Conservation (phyloP, 2,888 invertebrate species). For the Entomobrya proxima region DNA sequence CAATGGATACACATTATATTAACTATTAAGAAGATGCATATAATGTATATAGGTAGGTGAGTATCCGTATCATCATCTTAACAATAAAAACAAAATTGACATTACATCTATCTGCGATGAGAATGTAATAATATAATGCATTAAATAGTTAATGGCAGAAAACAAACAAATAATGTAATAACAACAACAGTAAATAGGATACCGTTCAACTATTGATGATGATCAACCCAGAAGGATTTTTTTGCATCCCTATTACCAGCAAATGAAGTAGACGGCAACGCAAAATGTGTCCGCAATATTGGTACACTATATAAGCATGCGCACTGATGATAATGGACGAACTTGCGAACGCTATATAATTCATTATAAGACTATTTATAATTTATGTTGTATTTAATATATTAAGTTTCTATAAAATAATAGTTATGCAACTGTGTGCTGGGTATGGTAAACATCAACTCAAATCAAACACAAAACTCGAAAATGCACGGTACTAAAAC, state of each 20-base stretch:
- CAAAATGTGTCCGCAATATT: neutral
- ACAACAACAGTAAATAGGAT: conserved; percentile 28
- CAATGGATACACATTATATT: conserved; percentile 17
- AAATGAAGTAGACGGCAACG: neutral
- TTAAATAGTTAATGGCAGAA: conserved; percentile 44
- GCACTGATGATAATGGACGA: conserved; percentile 17
- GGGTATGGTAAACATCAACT: conserved; percentile 8
- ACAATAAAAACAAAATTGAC: conserved; percentile 21
- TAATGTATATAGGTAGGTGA: conserved; percentile 7
- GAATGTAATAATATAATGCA: conserved; percentile 29
- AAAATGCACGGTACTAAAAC: conserved; percentile 2
- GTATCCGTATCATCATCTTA: conserved; percentile 8
- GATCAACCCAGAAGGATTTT: neutral
- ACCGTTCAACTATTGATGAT: conserved; percentile 11
- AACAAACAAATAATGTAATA: conserved; percentile 5
- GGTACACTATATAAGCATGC: neutral
- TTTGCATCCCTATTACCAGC: neutral
- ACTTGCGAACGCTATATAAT: conserved; percentile 16
- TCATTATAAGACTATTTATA: conserved; percentile 16
- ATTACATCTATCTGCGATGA: conserved; percentile 28
- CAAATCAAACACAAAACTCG: conserved; percentile 4
- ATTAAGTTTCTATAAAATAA: conserved; percentile 1
- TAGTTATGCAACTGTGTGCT: neutral
- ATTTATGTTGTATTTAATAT: conserved; percentile 1
- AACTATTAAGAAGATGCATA: neutral